Evolutionary conservation across 2,113 vertebrate species (phyloP), one percentile per base, ranked within the genome.

Genomic region (Callaeas wilsoni): DNA sequence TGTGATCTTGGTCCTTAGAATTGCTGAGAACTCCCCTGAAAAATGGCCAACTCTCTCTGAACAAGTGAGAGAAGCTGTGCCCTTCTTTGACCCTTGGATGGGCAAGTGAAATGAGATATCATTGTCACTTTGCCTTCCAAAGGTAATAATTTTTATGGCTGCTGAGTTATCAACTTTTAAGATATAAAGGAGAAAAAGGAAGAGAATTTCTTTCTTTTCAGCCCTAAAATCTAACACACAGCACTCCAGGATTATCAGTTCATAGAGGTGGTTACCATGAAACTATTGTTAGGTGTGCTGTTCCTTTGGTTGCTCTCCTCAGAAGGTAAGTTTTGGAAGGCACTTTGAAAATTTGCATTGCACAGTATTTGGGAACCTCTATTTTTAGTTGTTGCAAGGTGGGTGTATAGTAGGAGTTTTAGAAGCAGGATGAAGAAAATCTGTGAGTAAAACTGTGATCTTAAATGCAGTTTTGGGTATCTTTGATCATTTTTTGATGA

Each of bases 71-170:
- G 80, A 39, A 93, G n/a, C 57, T 46, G 26, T 64, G 49, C 29
- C 5, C 16, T 18, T 91, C 71, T 90, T 63, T 91, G 96, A 90
- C 84, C 80, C 56, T 76, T 78, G 55, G 27, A 86, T 65, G 57
- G 69, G 73, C 18, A 65, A 50, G n/a, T 89, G 59, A 79, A 89
- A 55, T 25, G 39, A 88, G 63, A 83, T 85, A 93, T 47, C 46
- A 35, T 42, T 39, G 2, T 77, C 8, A 0, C 60, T 91, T 93
- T 87, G n/a, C 65, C 94, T 96, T 94, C 89, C 93, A 95, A 96
- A 96, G 94, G 65, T 84, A 88, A 50, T 96, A 93, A 94, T 77
- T 71, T 97, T 97, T 97, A 97, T 96, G 92, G 78, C 87, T 95
- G 96, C 96, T 96, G 92, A 96, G 69, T 93, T 94, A 95, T 93